phyloP scores from a whole-genome alignment of 2,797 vertebrate genomes.

The Macropodus opercularis region DNA sequence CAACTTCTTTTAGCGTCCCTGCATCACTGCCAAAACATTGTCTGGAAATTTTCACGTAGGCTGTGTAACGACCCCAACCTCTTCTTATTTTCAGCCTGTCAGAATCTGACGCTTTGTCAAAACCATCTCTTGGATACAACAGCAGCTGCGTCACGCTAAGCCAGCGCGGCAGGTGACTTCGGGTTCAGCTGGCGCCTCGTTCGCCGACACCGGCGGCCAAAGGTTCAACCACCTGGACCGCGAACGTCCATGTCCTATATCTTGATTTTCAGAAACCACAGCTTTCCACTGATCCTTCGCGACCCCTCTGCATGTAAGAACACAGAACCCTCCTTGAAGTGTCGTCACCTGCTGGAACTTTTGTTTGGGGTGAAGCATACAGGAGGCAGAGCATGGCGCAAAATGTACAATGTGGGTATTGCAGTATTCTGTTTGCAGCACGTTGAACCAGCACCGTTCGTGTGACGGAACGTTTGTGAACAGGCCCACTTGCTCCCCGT shows the following conservation, averaged over 20 bases:
- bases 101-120: background rate
- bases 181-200: background rate
- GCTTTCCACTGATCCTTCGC: background rate
- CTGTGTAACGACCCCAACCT: background rate
- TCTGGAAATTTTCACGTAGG: constrained; percentile 33
- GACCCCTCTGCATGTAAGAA: no score
- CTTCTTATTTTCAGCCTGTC: background rate
- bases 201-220: no score
- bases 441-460: no score
- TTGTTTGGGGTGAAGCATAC: no score
- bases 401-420: no score
- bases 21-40: constrained; percentile 23
- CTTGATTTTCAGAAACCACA: no score
- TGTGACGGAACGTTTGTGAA: no score
- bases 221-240: background rate
- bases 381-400: no score
- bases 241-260: background rate
- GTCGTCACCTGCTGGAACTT: no score
- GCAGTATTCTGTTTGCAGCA: no score
- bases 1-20: constrained; percentile 34
- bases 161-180: background rate
- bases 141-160: background rate
- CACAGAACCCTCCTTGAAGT: no score
- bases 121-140: background rate
- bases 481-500: no score